phyloP scores from a whole-genome alignment of 2,113 vertebrate genomes.

The Tetrao urogallus region DNA sequence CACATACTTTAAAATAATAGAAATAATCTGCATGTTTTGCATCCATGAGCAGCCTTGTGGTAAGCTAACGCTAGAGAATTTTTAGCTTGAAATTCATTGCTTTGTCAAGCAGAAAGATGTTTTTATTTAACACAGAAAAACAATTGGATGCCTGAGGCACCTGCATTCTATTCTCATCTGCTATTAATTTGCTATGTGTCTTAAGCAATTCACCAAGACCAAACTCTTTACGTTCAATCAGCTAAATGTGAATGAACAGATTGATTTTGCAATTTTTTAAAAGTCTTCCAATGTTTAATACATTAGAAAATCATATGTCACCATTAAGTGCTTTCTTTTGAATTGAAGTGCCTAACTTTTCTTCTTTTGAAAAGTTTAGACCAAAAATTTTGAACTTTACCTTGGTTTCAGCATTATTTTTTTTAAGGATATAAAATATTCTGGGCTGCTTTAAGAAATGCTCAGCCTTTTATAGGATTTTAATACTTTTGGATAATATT shows the following conservation, averaged over 20 bases:
- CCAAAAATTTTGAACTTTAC: neutral
- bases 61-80: neutral
- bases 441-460: neutral
- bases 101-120: constrained; percentile 21
- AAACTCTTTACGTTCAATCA: neutral
- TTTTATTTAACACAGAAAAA: constrained; percentile 36
- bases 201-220: neutral
- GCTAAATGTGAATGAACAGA: neutral
- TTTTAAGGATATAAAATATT: neutral
- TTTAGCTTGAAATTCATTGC: neutral
- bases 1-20: neutral
- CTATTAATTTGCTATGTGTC: neutral
- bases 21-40: neutral
- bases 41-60: neutral
- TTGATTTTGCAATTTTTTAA: neutral
- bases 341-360: neutral
- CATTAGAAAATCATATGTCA: neutral
- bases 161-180: neutral
- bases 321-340: neutral
- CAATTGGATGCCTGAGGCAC: constrained; percentile 13
- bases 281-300: neutral
- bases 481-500: neutral
- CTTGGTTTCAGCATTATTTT: neutral
- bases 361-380: neutral
- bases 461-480: neutral